Percentiles rank a stretch among this genome's conserved stretches.
Conservation (phyloP, 2,113 vertebrate genomes). For the Halichoeres trimaculatus region DNA sequence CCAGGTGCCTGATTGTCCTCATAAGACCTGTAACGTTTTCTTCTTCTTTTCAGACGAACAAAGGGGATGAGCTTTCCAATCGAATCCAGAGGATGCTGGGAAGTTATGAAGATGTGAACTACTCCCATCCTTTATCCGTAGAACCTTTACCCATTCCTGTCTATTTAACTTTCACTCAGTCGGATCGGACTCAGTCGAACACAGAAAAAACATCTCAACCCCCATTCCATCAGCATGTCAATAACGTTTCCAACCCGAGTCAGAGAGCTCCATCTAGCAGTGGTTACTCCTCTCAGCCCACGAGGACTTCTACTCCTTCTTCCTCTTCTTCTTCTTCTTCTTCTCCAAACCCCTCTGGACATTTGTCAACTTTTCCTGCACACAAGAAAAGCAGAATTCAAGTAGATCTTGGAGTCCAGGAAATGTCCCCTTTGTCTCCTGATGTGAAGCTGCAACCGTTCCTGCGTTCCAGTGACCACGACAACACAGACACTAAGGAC, state of each 20-base stretch:
- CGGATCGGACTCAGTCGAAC: conserved; percentile 57
- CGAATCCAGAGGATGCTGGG: conserved; percentile 94
- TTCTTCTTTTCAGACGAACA: conserved; percentile 86
- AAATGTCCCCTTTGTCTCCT: conserved; percentile 75
- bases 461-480: conserved; percentile 85
- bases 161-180: conserved; percentile 61
- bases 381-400: conserved; percentile 62
- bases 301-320: conserved; percentile 60
- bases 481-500: conserved; percentile 60
- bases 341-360: conserved; percentile 53
- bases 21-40: not conserved
- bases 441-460: conserved; percentile 75
- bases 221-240: conserved; percentile 75
- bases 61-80: conserved; percentile 92
- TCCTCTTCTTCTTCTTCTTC: conserved; percentile 30
- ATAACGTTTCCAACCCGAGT: conserved; percentile 54
- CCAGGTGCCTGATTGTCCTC: too few relatives aligned
- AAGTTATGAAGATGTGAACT: conserved; percentile 90
- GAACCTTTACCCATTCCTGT: conserved; percentile 67
- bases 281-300: conserved; percentile 64
- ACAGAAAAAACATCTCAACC: conserved; percentile 74
- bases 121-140: conserved; percentile 75
- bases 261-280: conserved; percentile 41
- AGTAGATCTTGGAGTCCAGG: conserved; percentile 61
- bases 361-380: conserved; percentile 60